A percentile compares a stretch with the other conserved stretches of the same genome.
Conservation (phyloP, 2,888 invertebrate species). For the Punctoribates punctum region DNA sequence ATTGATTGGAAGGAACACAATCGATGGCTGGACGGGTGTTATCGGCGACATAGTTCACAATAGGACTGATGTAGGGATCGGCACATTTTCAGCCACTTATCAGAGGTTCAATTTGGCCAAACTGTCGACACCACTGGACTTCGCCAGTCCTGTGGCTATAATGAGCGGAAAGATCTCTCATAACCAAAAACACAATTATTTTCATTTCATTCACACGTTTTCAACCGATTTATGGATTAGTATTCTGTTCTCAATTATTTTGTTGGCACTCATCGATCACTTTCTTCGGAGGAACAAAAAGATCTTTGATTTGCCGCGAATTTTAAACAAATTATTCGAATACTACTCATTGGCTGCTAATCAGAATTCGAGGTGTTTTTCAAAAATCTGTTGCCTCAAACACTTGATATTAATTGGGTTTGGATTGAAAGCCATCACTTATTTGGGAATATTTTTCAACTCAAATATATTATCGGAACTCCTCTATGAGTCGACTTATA, state of each 20-base stretch:
- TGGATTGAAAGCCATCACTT: background rate
- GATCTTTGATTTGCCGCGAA: too few relatives aligned
- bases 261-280: background rate
- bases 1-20: background rate
- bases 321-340: too few relatives aligned
- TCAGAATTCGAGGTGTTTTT: background rate
- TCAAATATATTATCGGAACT: background rate
- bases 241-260: background rate
- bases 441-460: background rate
- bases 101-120: background rate
- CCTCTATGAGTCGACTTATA: background rate
- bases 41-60: background rate
- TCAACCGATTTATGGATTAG: background rate
- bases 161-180: background rate
- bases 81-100: background rate
- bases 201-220: background rate
- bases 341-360: too few relatives aligned
- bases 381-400: background rate
- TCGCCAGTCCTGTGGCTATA: background rate
- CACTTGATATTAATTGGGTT: background rate
- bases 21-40: background rate
- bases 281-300: too few relatives aligned
- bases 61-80: background rate
- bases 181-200: background rate
- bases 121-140: background rate